Percentiles rank a stretch among this genome's conserved stretches.
Evolutionary conservation across 2,888 invertebrate genomes (phyloP).

Genomic region (Caenorhabditis sp.): DNA sequence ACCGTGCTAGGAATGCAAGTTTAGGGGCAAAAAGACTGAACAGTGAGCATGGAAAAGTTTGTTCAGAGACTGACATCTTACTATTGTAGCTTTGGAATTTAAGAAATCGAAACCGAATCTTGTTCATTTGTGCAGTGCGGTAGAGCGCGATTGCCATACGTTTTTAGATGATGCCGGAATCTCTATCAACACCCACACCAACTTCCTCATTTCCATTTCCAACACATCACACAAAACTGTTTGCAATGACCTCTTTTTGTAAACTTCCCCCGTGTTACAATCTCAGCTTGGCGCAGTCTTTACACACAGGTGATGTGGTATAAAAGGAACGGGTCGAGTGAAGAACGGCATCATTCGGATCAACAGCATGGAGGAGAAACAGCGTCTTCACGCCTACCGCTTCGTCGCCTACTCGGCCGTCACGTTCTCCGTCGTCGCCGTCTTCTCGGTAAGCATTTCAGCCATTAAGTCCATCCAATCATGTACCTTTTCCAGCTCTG

Average conservation of each 20-base stretch:
- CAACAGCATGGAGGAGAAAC: constrained; percentile 51
- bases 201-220: not conserved
- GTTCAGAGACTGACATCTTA: no score
- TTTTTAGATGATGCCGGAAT: no score
- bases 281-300: constrained; percentile 20
- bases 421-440: constrained; percentile 54
- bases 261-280: constrained; percentile 23
- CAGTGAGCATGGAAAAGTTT: no score
- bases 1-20: no score
- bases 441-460: constrained; percentile 41
- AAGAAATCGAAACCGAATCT: not conserved
- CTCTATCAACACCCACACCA: no score
- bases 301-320: constrained; percentile 24
- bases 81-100: not conserved
- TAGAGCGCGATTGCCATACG: no score
- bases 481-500: constrained; percentile 43
- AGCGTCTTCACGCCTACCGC: constrained; percentile 54
- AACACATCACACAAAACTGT: constrained; percentile 30
- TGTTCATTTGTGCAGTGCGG: no score
- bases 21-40: no score
- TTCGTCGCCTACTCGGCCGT: constrained; percentile 60
- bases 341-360: constrained; percentile 25
- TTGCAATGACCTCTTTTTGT: constrained; percentile 30
- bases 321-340: constrained; percentile 40
- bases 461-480: not conserved